Evolutionary conservation across 2,113 vertebrate species (phyloP), one percentile per base, ranked within the genome.

Genomic region (Lota lota): DNA sequence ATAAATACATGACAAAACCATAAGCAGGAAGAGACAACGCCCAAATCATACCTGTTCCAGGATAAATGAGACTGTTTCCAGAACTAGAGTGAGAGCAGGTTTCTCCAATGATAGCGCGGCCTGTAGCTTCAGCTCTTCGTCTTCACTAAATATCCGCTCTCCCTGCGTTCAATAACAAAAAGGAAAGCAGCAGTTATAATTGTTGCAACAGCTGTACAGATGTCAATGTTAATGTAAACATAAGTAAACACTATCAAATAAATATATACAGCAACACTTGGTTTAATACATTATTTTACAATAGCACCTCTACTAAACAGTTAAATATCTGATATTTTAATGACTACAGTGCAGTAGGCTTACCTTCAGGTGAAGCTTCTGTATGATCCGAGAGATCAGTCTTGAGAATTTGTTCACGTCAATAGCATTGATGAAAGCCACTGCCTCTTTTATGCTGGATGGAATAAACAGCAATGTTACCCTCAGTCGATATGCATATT

Each of bases 281-380:
- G 7, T 8, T 47, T 47, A 47, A 14, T 47, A 14, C 40, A 47
- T 47, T 47, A 10, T 47, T 47, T 33, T 47, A 10, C 40, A 8
- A 47, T 47, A 47, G 40, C 40, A 47, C 40, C 40, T 47, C 7
- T 33, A 6, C 28, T 47, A 11, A 47, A 47, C 40, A 47, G 40
- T 47, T 12, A 47, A 47, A 12, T 10, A 47, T 47, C 40, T 12
- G 40, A 47, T 47, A 47, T 47, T 47, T 47, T 19, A 61, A 61
- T 22, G 22, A 12, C 5, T 61, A 15, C 22, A 22, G 56, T 73
- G 64, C 11, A 60, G 63, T 14, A 3, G 62, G 47, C 57, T 19
- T 82, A 98, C 97, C 95, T 98, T 99, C 54, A 97, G 79, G 80
- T 98, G 97, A 79, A 98, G 94, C 83, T 93, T 99, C 76, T 98